phyloP scores from a whole-genome alignment of 2,888 invertebrate genomes.

The Artemia sp. region DNA sequence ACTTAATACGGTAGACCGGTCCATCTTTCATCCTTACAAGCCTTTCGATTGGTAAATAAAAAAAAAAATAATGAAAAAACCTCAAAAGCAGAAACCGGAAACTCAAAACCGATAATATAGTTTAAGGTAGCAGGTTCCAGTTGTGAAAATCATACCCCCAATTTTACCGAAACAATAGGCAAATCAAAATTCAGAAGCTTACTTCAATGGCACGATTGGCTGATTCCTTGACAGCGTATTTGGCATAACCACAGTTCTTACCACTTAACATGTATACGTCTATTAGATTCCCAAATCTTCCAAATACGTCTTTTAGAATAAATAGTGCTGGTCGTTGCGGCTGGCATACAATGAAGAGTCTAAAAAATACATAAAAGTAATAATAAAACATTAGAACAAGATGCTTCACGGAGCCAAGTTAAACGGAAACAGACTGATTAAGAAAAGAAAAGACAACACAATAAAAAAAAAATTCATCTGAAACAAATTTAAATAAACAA shows the following conservation, averaged over 20 bases:
- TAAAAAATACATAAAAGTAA: conserved; percentile 23
- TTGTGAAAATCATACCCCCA: conserved; percentile 3
- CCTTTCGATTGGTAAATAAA: no score
- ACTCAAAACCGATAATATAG: background rate
- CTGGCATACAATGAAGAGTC: conserved; percentile 39
- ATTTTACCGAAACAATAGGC: background rate
- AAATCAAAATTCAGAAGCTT: conserved; percentile 24
- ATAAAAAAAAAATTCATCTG: background rate
- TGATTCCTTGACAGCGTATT: conserved; percentile 54
- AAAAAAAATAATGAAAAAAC: no score
- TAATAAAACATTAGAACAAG: background rate
- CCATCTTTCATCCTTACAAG: no score
- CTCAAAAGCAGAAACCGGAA: no score
- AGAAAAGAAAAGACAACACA: background rate
- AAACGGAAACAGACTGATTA: background rate
- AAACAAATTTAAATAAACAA: background rate
- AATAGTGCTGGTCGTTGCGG: conserved; percentile 53
- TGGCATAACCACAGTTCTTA: conserved; percentile 81
- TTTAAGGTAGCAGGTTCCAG: conserved; percentile 1
- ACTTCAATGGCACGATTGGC: conserved; percentile 58
- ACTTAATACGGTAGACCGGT: no score
- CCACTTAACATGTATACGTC: conserved; percentile 75
- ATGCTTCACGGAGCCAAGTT: no score
- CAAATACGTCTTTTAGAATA: conserved; percentile 69
- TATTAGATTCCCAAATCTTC: conserved; percentile 72